Base-by-base conservation (phyloP, 2,888 invertebrate genomes). In the Noctua janthina region DNA sequence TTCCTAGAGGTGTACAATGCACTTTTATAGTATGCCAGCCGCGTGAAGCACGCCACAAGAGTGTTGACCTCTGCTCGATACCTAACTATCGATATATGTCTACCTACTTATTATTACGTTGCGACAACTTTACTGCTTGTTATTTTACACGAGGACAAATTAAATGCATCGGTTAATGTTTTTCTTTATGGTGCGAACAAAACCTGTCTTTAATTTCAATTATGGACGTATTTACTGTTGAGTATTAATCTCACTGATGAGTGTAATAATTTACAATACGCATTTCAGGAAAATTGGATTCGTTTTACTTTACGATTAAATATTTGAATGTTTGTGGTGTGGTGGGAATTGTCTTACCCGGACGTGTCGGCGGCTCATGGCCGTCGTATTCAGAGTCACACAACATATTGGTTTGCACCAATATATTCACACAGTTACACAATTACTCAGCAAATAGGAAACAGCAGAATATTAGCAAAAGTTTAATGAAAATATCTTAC, bases 1-100 rank as follows among this genome's bases (percentile, higher is more conserved):
- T 95, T 94, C 95, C 94, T 94, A 93, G 94, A 96, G 93, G 93
- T 94, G 94, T 94, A 95, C 95, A 96, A 96, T 95, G 95, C 95
- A 93, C 95, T 95, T 96, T 95, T 96, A 95, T 94, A 94, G 94
- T 94, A 94, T 94, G 94, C 94, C 90, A 94, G 93, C 93, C 94
- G 93, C 93, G 93, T 93, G 91, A 91, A 91, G 90, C 91, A 91
- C 86, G 93, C 93, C 92, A 87, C 93, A 93, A 86, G 80, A 94
- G 94, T 90, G 94, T 89, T 88, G 93, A 66, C 81, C 81, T 68
- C 64, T 59, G 59, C 71, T 79, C 76, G 81, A 85, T 74, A 76
- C 54, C 70, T 54, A 75, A 69, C 35, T 79, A 86, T 86, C 86
- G 86, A 86, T 82, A 85, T 15, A 62, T 43, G 49, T 81, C n/a